phyloP scores from a whole-genome alignment of 1,140 invertebrate species.

The Apolygus lucorum region DNA sequence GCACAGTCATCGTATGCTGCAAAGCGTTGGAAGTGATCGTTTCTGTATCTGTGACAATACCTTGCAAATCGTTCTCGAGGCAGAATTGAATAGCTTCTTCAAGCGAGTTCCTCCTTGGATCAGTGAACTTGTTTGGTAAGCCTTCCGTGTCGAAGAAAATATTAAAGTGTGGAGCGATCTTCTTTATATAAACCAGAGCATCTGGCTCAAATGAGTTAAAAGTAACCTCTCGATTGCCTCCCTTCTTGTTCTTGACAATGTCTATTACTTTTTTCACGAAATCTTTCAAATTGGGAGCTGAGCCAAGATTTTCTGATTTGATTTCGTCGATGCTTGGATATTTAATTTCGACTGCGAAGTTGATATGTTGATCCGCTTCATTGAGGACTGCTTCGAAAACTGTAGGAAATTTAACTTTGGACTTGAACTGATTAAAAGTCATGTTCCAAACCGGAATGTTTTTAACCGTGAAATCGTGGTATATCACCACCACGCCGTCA shows the following conservation, averaged over 20 bases:
- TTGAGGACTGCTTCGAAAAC: neutral
- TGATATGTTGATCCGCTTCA: neutral
- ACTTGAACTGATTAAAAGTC: neutral
- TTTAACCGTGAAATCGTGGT: neutral
- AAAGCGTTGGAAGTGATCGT: neutral
- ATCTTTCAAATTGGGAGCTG: neutral
- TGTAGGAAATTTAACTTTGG: neutral
- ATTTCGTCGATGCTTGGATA: neutral
- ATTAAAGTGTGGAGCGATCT: neutral
- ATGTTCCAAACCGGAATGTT: neutral
- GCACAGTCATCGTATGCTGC: neutral
- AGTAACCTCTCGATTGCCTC: neutral
- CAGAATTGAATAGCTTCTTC: neutral
- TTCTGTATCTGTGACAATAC: neutral
- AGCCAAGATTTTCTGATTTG: neutral
- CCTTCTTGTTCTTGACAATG: neutral
- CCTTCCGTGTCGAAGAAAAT: neutral
- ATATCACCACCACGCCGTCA: neutral
- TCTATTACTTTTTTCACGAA: neutral
- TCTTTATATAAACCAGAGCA: neutral
- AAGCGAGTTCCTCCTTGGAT: neutral
- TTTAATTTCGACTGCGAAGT: neutral
- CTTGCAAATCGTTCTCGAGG: neutral
- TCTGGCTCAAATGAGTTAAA: neutral
- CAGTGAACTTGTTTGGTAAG: neutral